A percentile compares a stretch with the other conserved stretches of the same genome.
phyloP scores from a whole-genome alignment of 2,888 invertebrate genomes.

The Tiliacea aurago region DNA sequence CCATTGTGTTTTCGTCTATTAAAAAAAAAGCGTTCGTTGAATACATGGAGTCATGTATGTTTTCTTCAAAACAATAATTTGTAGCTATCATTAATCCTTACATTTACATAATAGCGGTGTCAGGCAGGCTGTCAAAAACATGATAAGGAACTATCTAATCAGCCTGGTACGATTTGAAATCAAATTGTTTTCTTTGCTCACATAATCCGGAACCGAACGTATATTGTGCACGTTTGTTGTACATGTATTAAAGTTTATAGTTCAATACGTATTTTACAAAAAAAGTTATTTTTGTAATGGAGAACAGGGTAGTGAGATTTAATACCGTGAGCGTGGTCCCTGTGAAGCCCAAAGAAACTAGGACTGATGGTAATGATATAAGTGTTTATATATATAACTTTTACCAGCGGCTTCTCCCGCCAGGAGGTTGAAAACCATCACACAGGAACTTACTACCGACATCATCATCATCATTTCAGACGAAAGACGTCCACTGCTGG shows the following conservation, averaged over 20 bases:
- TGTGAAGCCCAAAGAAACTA: conserved; percentile 71
- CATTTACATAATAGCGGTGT: conserved; percentile 65
- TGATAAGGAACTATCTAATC: conserved; percentile 84
- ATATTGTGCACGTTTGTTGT: conserved; percentile 62
- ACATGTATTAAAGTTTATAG: conserved; percentile 30
- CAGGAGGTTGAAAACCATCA: background rate
- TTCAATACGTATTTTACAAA: conserved; percentile 1
- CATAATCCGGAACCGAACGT: conserved; percentile 71
- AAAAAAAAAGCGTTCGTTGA: background rate
- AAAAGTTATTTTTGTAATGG: conserved; percentile 68
- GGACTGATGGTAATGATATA: conserved; percentile 78
- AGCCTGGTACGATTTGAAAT: conserved; percentile 70
- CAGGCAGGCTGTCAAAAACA: conserved; percentile 66
- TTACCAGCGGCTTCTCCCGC: background rate
- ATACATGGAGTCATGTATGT: background rate
- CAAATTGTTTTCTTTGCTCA: conserved; percentile 74
- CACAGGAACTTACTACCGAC: background rate
- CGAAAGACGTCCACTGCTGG: no score
- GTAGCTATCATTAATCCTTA: conserved; percentile 51
- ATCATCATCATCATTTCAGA: no score
- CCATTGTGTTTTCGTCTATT: background rate
- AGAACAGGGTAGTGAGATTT: conserved; percentile 75
- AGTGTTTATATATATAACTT: conserved; percentile 18
- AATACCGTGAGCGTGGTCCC: conserved; percentile 68
- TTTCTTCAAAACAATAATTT: conserved; percentile 24